Evolutionary conservation across 1,140 invertebrate genomes (phyloP), one percentile per base, ranked within the genome.

Genomic region (Cydia strobilella): DNA sequence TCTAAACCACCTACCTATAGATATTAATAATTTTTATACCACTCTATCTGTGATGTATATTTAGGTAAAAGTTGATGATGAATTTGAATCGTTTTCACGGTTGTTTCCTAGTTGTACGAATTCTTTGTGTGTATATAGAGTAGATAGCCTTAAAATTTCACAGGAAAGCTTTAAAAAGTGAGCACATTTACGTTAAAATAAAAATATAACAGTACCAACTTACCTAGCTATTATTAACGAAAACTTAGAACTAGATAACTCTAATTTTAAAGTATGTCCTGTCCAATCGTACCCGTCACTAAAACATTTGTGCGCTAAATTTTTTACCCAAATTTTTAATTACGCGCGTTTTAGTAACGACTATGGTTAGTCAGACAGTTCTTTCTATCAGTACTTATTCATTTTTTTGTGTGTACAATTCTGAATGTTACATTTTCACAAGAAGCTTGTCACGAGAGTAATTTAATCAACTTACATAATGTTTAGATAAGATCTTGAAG

Each of bases 41-140:
- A 66, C 79, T 88, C 82, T 84, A 91, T 89, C 87, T 91, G 88
- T 91, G 87, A 90, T 91, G 81, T 91, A 90, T 89, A 81, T 86
- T 90, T 90, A 91, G 90, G 90, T 88, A 88, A 90, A 91, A 90
- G 88, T 88, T 87, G 77, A 88, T 86, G 82, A 82, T 84, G 51
- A 54, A 54, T 23, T 86, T 87, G 84, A 89, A 90, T 88, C 82
- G 76, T 86, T 82, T 79, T 80, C 79, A 80, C 81, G 78, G 77
- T 85, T 80, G 80, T 79, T 82, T 76, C 74, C 79, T 82, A 80
- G 80, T 82, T 83, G 73, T 83, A 84, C 74, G 79, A 79, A 78
- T 79, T 69, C 74, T 35, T 79, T 78, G 74, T 59, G 80, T 88
- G 86, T 88, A 86, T 78, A 88, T 88, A 86, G 80, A 79, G 73